These are phyloP conservation scores for Psococerastis gibbosa DNA, from an alignment of 2,888 invertebrate genomes.

Conservation along the genomic window DNA sequence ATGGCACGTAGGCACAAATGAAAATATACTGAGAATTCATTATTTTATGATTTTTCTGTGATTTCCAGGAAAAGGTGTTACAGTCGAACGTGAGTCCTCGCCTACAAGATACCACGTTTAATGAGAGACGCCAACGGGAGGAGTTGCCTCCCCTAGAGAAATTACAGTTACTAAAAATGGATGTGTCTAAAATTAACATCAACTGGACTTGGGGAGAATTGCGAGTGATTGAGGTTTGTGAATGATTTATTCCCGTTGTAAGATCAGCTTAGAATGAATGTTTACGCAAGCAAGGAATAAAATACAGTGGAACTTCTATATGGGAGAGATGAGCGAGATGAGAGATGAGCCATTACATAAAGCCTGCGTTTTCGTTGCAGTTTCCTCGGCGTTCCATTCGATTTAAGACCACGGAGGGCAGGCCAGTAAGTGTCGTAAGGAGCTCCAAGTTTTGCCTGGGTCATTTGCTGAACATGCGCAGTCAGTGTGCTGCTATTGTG, in stretches of 20 bases:
- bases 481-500: slow-evolving; percentile 17
- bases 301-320: too few species aligned
- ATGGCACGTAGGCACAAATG: too few species aligned
- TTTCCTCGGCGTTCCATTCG: slow-evolving; percentile 14
- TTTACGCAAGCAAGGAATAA: not conserved
- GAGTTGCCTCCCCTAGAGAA: slow-evolving; percentile 10
- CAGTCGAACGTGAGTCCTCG: slow-evolving; percentile 25
- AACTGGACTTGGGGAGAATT: slow-evolving; percentile 14
- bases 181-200: slow-evolving; percentile 12
- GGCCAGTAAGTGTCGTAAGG: slow-evolving; percentile 31
- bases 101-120: slow-evolving; percentile 27
- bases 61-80: slow-evolving; percentile 11
- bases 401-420: slow-evolving; percentile 29
- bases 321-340: too few species aligned
- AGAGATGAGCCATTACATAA: too few species aligned
- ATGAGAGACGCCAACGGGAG: slow-evolving; percentile 14
- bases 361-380: slow-evolving; percentile 18
- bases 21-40: too few species aligned
- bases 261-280: slow-evolving; percentile 11
- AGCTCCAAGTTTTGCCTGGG: slow-evolving; percentile 37
- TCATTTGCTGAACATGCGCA: slow-evolving; percentile 20
- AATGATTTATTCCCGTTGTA: slow-evolving; percentile 13
- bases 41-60: too few species aligned
- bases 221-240: slow-evolving; percentile 20
- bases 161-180: slow-evolving; percentile 11